Evolutionary conservation across 2,113 vertebrate species (phyloP).

Genomic region (Pardalotus punctatus): DNA sequence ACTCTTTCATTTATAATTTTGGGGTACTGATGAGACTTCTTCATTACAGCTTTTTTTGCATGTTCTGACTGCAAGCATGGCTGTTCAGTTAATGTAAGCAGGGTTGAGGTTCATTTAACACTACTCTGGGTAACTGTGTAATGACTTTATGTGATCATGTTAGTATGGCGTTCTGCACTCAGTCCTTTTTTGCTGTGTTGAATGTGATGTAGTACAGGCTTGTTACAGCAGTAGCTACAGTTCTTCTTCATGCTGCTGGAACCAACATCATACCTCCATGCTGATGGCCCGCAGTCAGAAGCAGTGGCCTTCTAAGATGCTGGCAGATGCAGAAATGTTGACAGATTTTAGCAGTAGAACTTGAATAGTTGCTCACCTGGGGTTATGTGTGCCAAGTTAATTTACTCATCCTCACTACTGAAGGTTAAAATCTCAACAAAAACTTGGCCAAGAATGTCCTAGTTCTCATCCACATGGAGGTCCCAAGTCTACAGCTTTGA

Average conservation of each 20-base stretch:
- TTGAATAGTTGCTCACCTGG: neutral
- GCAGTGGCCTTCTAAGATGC: neutral
- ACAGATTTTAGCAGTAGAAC: neutral
- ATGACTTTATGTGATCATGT: neutral
- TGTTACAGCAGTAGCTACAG: neutral
- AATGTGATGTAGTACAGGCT: neutral
- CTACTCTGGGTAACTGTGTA: neutral
- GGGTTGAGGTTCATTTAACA: neutral
- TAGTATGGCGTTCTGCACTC: neutral
- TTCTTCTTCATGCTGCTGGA: neutral
- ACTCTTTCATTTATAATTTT: neutral
- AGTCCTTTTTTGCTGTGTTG: neutral
- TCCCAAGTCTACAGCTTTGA: neutral
- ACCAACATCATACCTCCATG: rapidly evolving
- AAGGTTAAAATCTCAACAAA: neutral
- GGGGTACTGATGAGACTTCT: neutral
- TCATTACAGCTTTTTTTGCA: neutral
- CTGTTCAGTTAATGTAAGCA: neutral
- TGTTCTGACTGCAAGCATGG: neutral
- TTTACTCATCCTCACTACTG: neutral
- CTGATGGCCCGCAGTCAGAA: neutral
- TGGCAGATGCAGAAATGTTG: neutral
- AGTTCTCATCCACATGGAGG: rapidly evolving
- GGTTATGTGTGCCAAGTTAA: neutral
- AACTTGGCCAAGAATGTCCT: neutral